Percentiles rank a stretch among this genome's conserved stretches.
phyloP scores from a whole-genome alignment of 2,888 invertebrate genomes.

The Andricus quercusramuli region DNA sequence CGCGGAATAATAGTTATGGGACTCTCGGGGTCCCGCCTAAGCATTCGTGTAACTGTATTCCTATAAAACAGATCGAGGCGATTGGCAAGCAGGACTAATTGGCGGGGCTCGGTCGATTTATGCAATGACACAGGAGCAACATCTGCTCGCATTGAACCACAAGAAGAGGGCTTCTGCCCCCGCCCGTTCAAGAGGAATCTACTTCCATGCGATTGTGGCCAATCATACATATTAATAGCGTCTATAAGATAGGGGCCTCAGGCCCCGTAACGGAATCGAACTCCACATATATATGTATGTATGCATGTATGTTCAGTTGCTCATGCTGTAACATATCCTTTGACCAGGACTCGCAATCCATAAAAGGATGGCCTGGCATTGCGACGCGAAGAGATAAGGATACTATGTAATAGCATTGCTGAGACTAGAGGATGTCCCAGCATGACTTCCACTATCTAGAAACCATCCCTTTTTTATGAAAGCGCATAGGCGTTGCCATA shows the following conservation, averaged over 20 bases:
- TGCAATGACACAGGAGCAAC: slow-evolving; percentile 38
- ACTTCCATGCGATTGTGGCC: slow-evolving; percentile 64
- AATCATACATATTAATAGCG: slow-evolving; percentile 74
- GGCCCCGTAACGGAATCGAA: slow-evolving; percentile 58
- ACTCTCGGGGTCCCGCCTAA: slow-evolving; percentile 34
- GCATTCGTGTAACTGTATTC: slow-evolving; percentile 36
- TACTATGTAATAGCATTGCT: slow-evolving; percentile 34
- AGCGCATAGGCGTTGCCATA: slow-evolving; percentile 31
- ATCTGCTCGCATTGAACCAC: slow-evolving; percentile 21
- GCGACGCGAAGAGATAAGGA: slow-evolving; percentile 35
- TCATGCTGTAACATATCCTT: slow-evolving; percentile 39
- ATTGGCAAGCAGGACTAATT: slow-evolving; percentile 41
- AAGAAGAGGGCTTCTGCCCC: slow-evolving; percentile 51
- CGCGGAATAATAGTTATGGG: slow-evolving; percentile 35
- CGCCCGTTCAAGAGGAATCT: slow-evolving; percentile 58
- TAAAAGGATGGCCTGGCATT: slow-evolving; percentile 41
- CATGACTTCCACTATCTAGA: slow-evolving; percentile 42
- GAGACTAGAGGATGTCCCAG: slow-evolving; percentile 37
- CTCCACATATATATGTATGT: slow-evolving; percentile 13
- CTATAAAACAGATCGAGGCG: slow-evolving; percentile 40
- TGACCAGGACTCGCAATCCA: slow-evolving; percentile 43
- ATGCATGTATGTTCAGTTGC: slow-evolving; percentile 6
- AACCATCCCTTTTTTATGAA: slow-evolving; percentile 23
- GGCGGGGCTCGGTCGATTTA: slow-evolving; percentile 53
- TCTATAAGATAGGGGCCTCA: slow-evolving; percentile 55